Evolutionary conservation across 2,888 invertebrate species (phyloP).

Genomic region (Eubasilissa splendida): DNA sequence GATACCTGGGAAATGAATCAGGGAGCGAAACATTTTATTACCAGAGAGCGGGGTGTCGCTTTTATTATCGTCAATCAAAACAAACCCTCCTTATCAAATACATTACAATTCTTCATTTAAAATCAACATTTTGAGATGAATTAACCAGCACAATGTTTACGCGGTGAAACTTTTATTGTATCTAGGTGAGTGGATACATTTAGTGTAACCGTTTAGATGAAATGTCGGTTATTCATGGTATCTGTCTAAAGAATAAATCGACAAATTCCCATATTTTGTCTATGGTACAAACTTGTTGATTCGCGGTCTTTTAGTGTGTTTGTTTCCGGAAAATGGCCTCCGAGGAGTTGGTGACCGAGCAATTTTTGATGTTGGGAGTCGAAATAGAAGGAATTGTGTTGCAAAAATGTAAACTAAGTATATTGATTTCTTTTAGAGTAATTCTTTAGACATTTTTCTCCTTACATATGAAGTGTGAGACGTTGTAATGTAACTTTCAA

Average conservation of each 20-base stretch:
- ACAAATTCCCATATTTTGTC: neutral
- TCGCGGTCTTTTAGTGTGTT: conserved; percentile 63
- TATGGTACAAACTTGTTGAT: conserved; percentile 59
- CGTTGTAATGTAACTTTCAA: conserved; percentile 18
- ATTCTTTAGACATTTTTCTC: neutral
- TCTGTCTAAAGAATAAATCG: neutral
- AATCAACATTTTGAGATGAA: no score
- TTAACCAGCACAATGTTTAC: no score
- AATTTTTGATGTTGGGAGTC: conserved; percentile 77
- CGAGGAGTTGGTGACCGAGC: conserved; percentile 74
- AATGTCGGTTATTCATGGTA: neutral
- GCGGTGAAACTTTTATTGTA: no score
- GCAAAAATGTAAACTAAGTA: conserved; percentile 70
- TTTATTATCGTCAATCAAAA: no score
- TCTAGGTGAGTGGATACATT: no score
- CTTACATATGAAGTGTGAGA: neutral
- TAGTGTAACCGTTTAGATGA: no score
- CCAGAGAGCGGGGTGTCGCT: no score
- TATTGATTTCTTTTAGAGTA: conserved; percentile 15
- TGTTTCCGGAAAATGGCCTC: conserved; percentile 71
- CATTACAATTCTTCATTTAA: no score
- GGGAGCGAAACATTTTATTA: no score
- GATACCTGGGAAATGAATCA: no score
- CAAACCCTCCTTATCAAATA: no score
- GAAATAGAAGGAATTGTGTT: conserved; percentile 72